phyloP scores from a whole-genome alignment of 1,140 invertebrate species.

The silkworm (Bombyx mori) region ASM3026992v2 NC_085110.1:5677501-5678000 shows the following conservation, averaged over 20 bases:
- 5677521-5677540: too few relatives aligned
- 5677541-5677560: too few relatives aligned
- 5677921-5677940: too few relatives aligned
- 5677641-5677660: slow-evolving; percentile 24
- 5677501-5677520: too few relatives aligned
- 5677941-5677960: too few relatives aligned
- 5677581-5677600: too few relatives aligned
- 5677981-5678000: too few relatives aligned
- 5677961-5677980: too few relatives aligned
- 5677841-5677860: slow-evolving; percentile 89
- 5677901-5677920: too few relatives aligned
- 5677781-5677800: slow-evolving; percentile 79
- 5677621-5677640: too few relatives aligned
- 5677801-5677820: slow-evolving; percentile 84
- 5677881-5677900: slow-evolving; percentile 40
- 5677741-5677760: slow-evolving; percentile 86
- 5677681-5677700: slow-evolving; percentile 5
- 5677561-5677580: too few relatives aligned
- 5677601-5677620: too few relatives aligned
- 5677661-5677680: slow-evolving; percentile 16
- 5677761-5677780: slow-evolving; percentile 90
- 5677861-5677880: slow-evolving; percentile 76
- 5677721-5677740: slow-evolving; percentile 18
- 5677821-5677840: slow-evolving; percentile 83
- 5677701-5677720: slow-evolving; percentile 12